Percentiles rank a stretch among this genome's conserved stretches.
Evolutionary conservation across 2,888 invertebrate species (phyloP).

Genomic region (Eumacrocentrus americanus): DNA sequence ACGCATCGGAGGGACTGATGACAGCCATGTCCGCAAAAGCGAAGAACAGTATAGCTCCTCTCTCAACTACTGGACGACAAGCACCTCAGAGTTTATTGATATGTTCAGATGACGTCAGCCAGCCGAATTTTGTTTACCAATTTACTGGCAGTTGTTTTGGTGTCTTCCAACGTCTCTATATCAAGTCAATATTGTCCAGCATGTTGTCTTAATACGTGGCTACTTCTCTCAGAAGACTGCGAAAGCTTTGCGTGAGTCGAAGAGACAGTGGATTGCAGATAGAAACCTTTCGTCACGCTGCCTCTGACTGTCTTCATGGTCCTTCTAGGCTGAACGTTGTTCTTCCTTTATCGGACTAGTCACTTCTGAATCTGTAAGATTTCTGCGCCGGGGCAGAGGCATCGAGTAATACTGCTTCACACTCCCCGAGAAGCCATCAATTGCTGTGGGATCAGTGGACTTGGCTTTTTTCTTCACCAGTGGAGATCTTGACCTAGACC

Average conservation of each 20-base stretch:
- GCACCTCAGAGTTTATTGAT: conserved; percentile 85
- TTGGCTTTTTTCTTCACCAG: conserved; percentile 40
- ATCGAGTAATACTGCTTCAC: conserved; percentile 49
- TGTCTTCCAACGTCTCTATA: conserved; percentile 86
- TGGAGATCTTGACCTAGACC: conserved; percentile 43
- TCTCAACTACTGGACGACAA: conserved; percentile 82
- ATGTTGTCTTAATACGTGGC: conserved; percentile 89
- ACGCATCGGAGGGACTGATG: conserved; percentile 90
- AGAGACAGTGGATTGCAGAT: conserved; percentile 47
- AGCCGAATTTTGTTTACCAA: conserved; percentile 78
- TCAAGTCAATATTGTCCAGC: conserved; percentile 88
- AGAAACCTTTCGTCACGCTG: conserved; percentile 54
- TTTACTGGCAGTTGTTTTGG: conserved; percentile 85
- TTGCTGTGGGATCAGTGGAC: conserved; percentile 57
- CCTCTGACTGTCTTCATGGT: conserved; percentile 44
- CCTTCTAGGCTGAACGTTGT: conserved; percentile 46
- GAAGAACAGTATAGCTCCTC: conserved; percentile 90
- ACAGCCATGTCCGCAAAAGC: conserved; percentile 88
- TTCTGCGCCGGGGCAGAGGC: conserved; percentile 48
- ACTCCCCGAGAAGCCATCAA: conserved; percentile 48
- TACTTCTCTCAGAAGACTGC: conserved; percentile 80
- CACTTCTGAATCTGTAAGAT: conserved; percentile 53
- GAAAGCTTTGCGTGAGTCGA: conserved; percentile 47
- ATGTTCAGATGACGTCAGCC: conserved; percentile 73
- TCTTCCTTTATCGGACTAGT: conserved; percentile 54